Conservation (phyloP, 2,888 invertebrate genomes). For the Diabrotica balteata region DNA sequence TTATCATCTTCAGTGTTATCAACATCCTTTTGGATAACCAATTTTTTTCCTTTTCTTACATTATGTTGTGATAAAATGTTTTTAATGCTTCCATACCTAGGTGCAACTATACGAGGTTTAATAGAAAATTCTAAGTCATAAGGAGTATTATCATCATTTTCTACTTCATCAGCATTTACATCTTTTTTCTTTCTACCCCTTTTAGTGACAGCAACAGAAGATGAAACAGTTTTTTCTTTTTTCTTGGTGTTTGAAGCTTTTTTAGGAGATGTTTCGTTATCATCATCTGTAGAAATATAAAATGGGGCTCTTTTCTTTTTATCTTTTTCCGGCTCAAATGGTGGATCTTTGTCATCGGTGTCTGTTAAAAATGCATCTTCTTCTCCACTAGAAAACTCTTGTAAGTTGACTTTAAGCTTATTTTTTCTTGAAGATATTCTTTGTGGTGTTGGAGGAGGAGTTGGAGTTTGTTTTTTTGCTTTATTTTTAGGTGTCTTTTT, state of each 20-base stretch:
- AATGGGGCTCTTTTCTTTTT: constrained; percentile 29
- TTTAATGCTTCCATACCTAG: constrained; percentile 48
- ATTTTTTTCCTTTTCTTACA: constrained; percentile 16
- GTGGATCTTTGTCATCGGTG: constrained; percentile 49
- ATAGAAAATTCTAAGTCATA: constrained; percentile 58
- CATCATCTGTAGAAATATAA: constrained; percentile 6
- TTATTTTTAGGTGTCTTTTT: background rate
- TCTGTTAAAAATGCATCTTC: constrained; percentile 50
- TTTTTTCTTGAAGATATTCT: constrained; percentile 44
- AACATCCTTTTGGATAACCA: constrained; percentile 20
- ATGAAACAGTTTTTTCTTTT: background rate
- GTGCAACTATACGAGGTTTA: constrained; percentile 53
- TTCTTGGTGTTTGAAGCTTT: constrained; percentile 1
- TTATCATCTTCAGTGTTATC: constrained; percentile 30
- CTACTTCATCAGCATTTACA: constrained; percentile 36
- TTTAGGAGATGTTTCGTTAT: constrained; percentile 8
- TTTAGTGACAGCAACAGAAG: background rate
- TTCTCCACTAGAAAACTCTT: constrained; percentile 47
- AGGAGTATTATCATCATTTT: constrained; percentile 41
- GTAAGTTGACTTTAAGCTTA: constrained; percentile 43
- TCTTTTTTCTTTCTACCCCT: constrained; percentile 23
- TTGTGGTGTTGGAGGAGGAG: constrained; percentile 19
- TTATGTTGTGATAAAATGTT: constrained; percentile 36
- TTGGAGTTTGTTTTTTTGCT: background rate
- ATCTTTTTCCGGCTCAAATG: constrained; percentile 40